These are phyloP conservation scores for Eremophila alpestris DNA, from an alignment of 2,797 vertebrate genomes.

Conservation along the genomic window DNA sequence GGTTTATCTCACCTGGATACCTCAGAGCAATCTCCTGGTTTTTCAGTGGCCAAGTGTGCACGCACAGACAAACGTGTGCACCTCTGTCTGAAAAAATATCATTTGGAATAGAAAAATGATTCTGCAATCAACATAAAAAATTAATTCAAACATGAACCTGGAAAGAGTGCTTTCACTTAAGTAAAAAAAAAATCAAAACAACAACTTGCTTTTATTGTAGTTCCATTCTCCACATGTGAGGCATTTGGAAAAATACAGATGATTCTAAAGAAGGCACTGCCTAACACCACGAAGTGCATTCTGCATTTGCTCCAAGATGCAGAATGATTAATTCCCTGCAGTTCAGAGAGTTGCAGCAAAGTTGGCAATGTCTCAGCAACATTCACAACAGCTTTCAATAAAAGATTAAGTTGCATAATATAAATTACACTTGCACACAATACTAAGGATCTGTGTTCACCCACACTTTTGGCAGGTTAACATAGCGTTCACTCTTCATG, in stretches of 20 bases:
- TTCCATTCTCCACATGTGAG: background rate
- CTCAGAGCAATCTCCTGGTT: accelerated
- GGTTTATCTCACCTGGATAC: background rate
- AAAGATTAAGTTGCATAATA: background rate
- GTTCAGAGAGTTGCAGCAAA: background rate
- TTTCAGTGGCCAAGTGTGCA: accelerated
- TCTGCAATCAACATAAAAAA: background rate
- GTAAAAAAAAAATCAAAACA: accelerated
- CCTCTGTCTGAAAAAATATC: background rate
- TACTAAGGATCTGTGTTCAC: background rate
- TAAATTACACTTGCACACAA: background rate
- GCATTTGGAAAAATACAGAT: background rate
- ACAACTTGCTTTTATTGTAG: background rate
- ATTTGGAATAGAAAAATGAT: background rate
- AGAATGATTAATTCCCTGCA: background rate
- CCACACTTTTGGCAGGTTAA: background rate
- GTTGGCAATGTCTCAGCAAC: background rate
- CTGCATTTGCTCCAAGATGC: background rate
- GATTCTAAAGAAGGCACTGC: background rate
- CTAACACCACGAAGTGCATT: background rate
- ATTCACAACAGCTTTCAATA: background rate
- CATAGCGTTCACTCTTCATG: background rate
- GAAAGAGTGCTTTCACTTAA: background rate
- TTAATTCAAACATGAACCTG: background rate
- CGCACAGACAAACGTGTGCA: accelerated